Base-by-base conservation (phyloP, 2,888 invertebrate genomes). In the Bugulina stolonifera region DNA sequence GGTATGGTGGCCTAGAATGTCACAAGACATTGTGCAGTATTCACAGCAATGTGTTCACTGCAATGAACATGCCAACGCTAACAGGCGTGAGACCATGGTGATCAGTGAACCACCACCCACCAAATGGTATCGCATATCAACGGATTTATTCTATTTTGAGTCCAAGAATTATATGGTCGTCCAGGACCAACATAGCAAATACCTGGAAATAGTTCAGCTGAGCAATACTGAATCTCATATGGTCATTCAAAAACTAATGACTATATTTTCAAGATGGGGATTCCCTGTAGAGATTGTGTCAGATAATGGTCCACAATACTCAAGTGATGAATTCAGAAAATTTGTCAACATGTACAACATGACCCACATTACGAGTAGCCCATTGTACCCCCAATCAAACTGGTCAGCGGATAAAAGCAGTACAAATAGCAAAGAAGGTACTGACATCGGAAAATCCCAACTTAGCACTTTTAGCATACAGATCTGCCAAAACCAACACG, bases 51-150 rank as follows among this genome's bases (percentile, higher is more conserved):
- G 23, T 57, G 57, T 23, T n/a, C 23, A 57, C 25, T 57, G 57
- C 57, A 57, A 57, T 57, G 25, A n/a, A 18, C 23, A 57, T n/a
- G 23, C 14, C 25, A 57, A 25, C 5, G 57, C 57, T 57, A 57
- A 57, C 23, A 14, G 25, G 25, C 23, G 57, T n/a, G 57, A 57
- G 57, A 22, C 57, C 5, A 57, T 57, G 57, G 25, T 57, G 5
- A 57, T 57, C 5, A 57, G 23, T 57, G 57, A 57, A 14, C 10
- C 57, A 23, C 57, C 10, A 18, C 57, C 57, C 5, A 23, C 57
- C 5, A 57, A 57, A n/a, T 57, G 57, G 57, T 57, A 18, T 57
- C 57, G 57, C 57, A 57, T 57, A 18, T 57, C 57, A 5, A 57
- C 57, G 5, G 57, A 57, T 57, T 57, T 57, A 25, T 57, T 57